phyloP scores from a whole-genome alignment of 1,140 invertebrate species.

The Macrobrachium rosenbergii region DNA sequence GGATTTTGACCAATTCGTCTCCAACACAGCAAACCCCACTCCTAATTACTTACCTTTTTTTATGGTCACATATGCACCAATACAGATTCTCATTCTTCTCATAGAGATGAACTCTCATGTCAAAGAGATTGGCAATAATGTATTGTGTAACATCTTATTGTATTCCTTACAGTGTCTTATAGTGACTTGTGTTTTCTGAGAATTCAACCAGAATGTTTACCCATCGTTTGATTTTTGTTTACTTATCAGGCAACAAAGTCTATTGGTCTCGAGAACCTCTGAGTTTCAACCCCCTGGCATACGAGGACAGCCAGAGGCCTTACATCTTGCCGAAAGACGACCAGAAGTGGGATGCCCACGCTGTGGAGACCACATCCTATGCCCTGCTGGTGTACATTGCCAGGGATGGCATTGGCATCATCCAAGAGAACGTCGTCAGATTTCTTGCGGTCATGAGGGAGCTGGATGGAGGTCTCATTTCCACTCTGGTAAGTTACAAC shows the following conservation, averaged over 20 bases:
- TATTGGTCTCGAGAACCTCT: conserved; percentile 72
- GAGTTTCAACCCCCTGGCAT: conserved; percentile 69
- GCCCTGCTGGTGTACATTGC: conserved; percentile 74
- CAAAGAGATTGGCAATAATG: too few relatives aligned
- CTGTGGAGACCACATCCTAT: conserved; percentile 76
- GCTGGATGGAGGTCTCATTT: conserved; percentile 74
- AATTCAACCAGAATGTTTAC: neutral
- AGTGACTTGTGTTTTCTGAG: too few relatives aligned
- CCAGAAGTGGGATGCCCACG: conserved; percentile 71
- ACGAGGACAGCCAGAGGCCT: conserved; percentile 71
- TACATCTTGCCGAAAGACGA: conserved; percentile 71
- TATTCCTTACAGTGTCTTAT: too few relatives aligned
- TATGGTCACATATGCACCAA: too few relatives aligned
- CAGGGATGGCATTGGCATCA: conserved; percentile 69
- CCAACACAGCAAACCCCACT: too few relatives aligned
- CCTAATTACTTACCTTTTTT: too few relatives aligned
- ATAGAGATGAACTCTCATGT: too few relatives aligned
- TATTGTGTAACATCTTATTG: too few relatives aligned
- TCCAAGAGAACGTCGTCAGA: conserved; percentile 73
- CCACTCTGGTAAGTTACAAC: conserved; percentile 73
- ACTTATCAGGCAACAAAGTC: conserved; percentile 69
- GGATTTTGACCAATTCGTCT: too few relatives aligned
- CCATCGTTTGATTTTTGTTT: conserved; percentile 26
- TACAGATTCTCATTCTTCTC: too few relatives aligned
- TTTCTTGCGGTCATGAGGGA: conserved; percentile 76